These are phyloP conservation scores for Leptoclinus maculatus DNA, from an alignment of 2,797 vertebrate genomes.

Conservation along the genomic window DNA sequence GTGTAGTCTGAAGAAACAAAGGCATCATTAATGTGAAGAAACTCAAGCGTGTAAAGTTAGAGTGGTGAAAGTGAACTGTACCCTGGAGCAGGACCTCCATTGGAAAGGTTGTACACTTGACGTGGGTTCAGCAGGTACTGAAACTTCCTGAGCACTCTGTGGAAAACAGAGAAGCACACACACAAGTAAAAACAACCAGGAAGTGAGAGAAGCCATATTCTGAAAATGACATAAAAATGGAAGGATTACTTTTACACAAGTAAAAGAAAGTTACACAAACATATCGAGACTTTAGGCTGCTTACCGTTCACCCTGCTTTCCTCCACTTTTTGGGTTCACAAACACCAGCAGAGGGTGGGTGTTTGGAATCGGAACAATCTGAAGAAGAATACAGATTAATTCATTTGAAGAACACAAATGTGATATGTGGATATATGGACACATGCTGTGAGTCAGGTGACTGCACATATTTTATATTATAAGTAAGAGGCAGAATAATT, in stretches of 20 bases:
- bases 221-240: neutral
- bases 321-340: slow-evolving; percentile 95
- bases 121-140: slow-evolving; percentile 93
- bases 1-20: slow-evolving; percentile 81
- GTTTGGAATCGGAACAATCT: slow-evolving; percentile 87
- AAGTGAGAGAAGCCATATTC: neutral
- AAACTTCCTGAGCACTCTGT: slow-evolving; percentile 92
- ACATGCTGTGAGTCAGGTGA: neutral
- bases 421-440: neutral
- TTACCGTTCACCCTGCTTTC: slow-evolving; percentile 94
- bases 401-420: slow-evolving; percentile 6
- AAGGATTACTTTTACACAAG: neutral
- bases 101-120: slow-evolving; percentile 91
- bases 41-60: neutral
- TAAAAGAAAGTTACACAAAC: neutral
- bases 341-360: slow-evolving; percentile 94
- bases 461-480: neutral
- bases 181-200: neutral
- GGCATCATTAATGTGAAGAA: slow-evolving; percentile 6
- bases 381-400: slow-evolving; percentile 16
- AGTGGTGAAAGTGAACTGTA: slow-evolving; percentile 60
- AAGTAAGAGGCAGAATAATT: neutral
- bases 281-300: neutral
- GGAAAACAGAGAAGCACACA: slow-evolving; percentile 32
- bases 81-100: slow-evolving; percentile 90